Base-by-base conservation (phyloP, 2,888 invertebrate species). In the Phengaris arion region DNA sequence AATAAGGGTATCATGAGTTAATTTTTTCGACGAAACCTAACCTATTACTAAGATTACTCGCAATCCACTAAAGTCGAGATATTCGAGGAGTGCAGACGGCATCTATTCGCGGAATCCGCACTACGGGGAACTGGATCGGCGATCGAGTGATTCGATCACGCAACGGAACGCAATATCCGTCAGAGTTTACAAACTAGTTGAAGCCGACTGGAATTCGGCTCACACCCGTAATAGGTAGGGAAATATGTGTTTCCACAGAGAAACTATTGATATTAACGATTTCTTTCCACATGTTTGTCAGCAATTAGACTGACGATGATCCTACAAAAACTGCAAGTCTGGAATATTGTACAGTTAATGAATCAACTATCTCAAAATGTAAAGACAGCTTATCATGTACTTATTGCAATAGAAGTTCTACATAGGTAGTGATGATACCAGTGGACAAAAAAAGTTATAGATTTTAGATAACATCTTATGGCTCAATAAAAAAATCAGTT, bases 121-220 rank as follows among this genome's bases (percentile, higher is more conserved):
- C 80, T 85, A 83, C 78, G 64, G 52, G 82, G 86, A 85, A 88
- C 82, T 85, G 81, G 85, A 81, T 80, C 85, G 80, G 78, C 82
- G 84, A 87, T 87, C 86, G 84, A 86, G 79, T 84, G 84, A 87
- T 88, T 87, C 85, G 86, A 84, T 87, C 89, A 87, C 85, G 81
- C 83, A 82, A 83, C 82, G 81, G 83, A 82, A 84, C 84, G 84
- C 85, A 84, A 84, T 82, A 83, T 85, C 85, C 84, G 83, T 83
- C 82, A 77, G 81, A 81, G 80, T 79, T 80, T 78, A 80, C 81
- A 79, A 81, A 78, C 78, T 78, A 81, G 80, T 80, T 81, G 80
- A 79, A 77, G 79, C 75, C 75, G 75, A 51, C 74, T 64, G 79
- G 79, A 79, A 79, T 79, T 79, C 76, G 74, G 68, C 75, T 51